These are phyloP conservation scores for Asarcornis scutulata DNA, from an alignment of 2,113 vertebrate species.

Conservation along the genomic window DNA sequence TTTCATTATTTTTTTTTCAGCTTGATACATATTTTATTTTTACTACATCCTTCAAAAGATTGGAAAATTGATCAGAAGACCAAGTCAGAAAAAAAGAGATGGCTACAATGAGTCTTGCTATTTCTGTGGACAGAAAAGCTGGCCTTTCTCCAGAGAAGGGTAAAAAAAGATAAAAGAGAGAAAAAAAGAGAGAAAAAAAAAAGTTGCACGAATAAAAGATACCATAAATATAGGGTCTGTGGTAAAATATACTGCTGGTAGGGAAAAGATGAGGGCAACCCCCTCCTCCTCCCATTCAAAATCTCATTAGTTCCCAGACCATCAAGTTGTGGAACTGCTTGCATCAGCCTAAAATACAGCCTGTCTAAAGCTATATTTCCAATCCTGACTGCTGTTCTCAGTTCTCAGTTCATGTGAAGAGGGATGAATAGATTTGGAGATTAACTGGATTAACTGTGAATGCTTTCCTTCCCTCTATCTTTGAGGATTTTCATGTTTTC, in stretches of 20 bases:
- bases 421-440: not conserved
- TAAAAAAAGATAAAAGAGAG: rapidly evolving
- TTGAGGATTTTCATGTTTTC: not conserved
- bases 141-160: not conserved
- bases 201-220: not conserved
- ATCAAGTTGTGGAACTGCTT: not conserved
- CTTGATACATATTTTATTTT: not conserved
- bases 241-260: not conserved
- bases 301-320: not conserved
- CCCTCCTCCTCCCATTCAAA: not conserved
- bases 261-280: not conserved
- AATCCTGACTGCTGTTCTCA: not conserved
- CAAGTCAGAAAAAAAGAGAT: not conserved
- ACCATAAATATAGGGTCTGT: not conserved
- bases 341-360: not conserved
- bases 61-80: not conserved
- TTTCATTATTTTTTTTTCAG: not conserved
- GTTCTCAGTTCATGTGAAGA: not conserved
- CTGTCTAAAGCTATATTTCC: not conserved
- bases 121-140: not conserved
- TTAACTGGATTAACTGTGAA: not conserved
- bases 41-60: not conserved
- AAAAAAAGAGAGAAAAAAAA: rapidly evolving
- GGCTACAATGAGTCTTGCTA: not conserved
- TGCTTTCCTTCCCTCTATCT: not conserved